Evolutionary conservation across 2,888 invertebrate genomes (phyloP), one percentile per base, ranked within the genome.

Genomic region (Teleiodes luculella): DNA sequence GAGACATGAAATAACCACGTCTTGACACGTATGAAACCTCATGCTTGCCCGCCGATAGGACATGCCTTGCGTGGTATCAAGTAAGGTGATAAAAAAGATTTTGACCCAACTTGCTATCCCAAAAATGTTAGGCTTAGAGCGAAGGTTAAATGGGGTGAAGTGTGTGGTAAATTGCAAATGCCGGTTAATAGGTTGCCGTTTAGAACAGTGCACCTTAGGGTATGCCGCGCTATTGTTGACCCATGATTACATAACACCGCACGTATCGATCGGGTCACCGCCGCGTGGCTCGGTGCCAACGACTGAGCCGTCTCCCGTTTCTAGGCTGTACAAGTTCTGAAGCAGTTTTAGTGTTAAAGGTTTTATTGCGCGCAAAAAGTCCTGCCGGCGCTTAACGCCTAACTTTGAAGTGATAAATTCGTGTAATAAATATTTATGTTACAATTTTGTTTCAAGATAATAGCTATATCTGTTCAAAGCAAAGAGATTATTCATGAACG

Each of bases 241-340:
- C 68, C 66, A 61, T 58, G 63, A 11, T 86, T 86, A 84, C 79
- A 77, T 84, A 85, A 86, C 72, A 65, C 74, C 76, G 78, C 67
- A 68, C 13, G 70, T 54, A 57, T 62, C 70, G 82, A 87, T 87
- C 84, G 87, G 86, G 64, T n/a, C n/a, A n/a, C n/a, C n/a, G n/a
- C 64, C 70, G 74, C 72, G 71, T 78, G 86, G 87, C 86, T 76
- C 76, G 58, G 69, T 78, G 88, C 88, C 88, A 88, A 80, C 79
- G 77, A 75, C 74, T 78, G 82, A 77, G 75, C 76, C 70, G 62
- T 62, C 64, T 71, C 69, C 74, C 70, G 68, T 72, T 74, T 74
- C 73, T 64, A 57, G 64, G 70, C 70, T 64, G 70, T 69, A 60
- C 69, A 79, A 78, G 69, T 78, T 80, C 72, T 47, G 66, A 65